Conservation (phyloP, 1,140 invertebrate genomes). For the Hypsibius dujardini region DNA sequence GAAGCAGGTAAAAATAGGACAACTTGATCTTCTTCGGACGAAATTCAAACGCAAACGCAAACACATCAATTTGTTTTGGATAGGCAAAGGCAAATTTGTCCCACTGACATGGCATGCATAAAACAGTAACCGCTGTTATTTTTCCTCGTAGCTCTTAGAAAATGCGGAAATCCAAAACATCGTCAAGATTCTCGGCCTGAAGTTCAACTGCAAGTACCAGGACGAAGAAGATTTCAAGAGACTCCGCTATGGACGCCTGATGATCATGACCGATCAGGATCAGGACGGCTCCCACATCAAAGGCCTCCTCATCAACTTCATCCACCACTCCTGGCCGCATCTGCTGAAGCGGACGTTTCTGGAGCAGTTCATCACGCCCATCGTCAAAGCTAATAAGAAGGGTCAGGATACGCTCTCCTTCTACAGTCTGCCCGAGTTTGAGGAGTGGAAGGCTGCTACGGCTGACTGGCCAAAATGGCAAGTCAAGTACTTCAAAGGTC, state of each 20-base stretch:
- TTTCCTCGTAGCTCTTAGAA: slow-evolving; percentile 57
- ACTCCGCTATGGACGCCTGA: slow-evolving; percentile 84
- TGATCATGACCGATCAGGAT: slow-evolving; percentile 99
- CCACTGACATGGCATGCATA: no score
- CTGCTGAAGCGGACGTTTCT: slow-evolving; percentile 72
- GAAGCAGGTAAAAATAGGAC: slow-evolving; percentile 60
- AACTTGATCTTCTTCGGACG: no score
- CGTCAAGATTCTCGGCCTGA: slow-evolving; percentile 78
- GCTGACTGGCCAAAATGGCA: slow-evolving; percentile 67
- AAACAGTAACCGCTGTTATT: slow-evolving; percentile 18
- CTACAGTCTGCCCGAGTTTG: slow-evolving; percentile 93
- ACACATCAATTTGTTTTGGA: no score
- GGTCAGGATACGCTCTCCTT: slow-evolving; percentile 61
- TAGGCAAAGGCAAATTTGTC: slow-evolving; percentile 19
- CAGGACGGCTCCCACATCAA: slow-evolving; percentile 98
- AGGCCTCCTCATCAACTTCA: slow-evolving; percentile 93
- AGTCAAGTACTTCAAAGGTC: slow-evolving; percentile 48
- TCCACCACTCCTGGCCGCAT: slow-evolving; percentile 95
- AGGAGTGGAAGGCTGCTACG: slow-evolving; percentile 64
- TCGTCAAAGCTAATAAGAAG: slow-evolving; percentile 76
- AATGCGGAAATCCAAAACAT: slow-evolving; percentile 96
- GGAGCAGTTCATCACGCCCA: slow-evolving; percentile 98
- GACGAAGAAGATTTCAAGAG: slow-evolving; percentile 68
- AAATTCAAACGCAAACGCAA: no score
- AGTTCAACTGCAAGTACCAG: slow-evolving; percentile 93